A percentile compares a stretch with the other conserved stretches of the same genome.
Conservation (phyloP, 2,888 invertebrate species). For the Melipona bicolor region DNA sequence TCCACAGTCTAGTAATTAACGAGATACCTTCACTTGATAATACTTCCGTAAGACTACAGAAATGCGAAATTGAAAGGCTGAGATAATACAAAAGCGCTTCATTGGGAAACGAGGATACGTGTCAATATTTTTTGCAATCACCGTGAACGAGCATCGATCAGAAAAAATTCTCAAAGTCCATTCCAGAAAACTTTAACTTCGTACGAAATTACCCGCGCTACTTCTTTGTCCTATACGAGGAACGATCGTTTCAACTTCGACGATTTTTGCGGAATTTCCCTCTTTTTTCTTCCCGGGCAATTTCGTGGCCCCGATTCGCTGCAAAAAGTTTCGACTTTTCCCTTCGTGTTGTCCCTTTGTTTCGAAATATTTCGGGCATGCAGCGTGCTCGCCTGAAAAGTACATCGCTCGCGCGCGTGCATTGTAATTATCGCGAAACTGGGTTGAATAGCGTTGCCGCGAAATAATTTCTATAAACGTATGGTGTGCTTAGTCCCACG, state of each 20-base stretch:
- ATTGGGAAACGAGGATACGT: background rate
- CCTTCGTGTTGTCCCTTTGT: slow-evolving; percentile 5
- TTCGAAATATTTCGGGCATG: background rate
- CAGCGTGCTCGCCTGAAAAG: background rate
- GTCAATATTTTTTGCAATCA: background rate
- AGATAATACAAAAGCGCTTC: background rate
- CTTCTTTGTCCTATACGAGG: slow-evolving; percentile 9
- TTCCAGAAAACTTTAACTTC: slow-evolving; percentile 37
- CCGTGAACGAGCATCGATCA: background rate
- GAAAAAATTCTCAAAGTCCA: background rate
- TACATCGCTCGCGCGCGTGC: background rate
- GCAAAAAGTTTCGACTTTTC: background rate
- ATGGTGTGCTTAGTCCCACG: background rate
- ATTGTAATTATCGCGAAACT: slow-evolving; percentile 18
- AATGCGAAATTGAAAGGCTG: background rate
- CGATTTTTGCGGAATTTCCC: background rate
- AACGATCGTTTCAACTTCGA: background rate
- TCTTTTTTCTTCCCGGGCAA: background rate
- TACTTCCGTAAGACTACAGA: background rate
- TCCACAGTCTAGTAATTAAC: too few relatives aligned
- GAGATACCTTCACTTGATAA: background rate
- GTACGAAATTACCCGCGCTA: slow-evolving; percentile 24
- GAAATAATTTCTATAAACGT: slow-evolving; percentile 10
- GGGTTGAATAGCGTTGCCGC: slow-evolving; percentile 7
- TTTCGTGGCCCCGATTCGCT: slow-evolving; percentile 14